Conservation (phyloP, 2,113 vertebrate species). For the Gallinago media region DNA sequence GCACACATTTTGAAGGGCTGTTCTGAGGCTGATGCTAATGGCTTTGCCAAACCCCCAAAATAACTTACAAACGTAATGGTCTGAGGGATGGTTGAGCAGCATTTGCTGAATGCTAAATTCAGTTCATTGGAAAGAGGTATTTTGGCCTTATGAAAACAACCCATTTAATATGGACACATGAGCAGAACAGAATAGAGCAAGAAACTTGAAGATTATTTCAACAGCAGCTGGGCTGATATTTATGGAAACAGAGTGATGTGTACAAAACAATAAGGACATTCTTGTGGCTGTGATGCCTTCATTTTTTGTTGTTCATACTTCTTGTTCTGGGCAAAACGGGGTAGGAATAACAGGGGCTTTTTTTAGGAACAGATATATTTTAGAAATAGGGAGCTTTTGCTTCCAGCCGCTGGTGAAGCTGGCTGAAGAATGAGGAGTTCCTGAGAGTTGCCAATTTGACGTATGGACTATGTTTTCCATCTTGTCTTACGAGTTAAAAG, state of each 20-base stretch:
- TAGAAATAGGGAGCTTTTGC: not conserved
- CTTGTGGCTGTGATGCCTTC: not conserved
- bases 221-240: conserved; percentile 2
- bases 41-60: conserved; percentile 63
- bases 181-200: not conserved
- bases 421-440: not conserved
- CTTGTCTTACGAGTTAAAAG: not conserved
- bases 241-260: not conserved
- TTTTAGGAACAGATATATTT: not conserved
- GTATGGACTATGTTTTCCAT: not conserved
- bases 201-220: not conserved
- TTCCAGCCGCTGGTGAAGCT: not conserved
- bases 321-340: not conserved
- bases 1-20: conserved; percentile 60
- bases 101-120: conserved; percentile 34
- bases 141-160: conserved; percentile 29
- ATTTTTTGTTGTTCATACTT: not conserved
- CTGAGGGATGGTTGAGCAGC: conserved; percentile 40
- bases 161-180: not conserved
- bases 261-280: conserved; percentile 26
- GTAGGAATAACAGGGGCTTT: not conserved
- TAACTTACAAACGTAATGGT: conserved; percentile 44
- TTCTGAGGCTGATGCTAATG: conserved; percentile 26
- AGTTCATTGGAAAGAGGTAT: not conserved
- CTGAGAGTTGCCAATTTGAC: not conserved